Conservation (phyloP, 2,888 invertebrate genomes). For the Synanthedon tipuliformis region DNA sequence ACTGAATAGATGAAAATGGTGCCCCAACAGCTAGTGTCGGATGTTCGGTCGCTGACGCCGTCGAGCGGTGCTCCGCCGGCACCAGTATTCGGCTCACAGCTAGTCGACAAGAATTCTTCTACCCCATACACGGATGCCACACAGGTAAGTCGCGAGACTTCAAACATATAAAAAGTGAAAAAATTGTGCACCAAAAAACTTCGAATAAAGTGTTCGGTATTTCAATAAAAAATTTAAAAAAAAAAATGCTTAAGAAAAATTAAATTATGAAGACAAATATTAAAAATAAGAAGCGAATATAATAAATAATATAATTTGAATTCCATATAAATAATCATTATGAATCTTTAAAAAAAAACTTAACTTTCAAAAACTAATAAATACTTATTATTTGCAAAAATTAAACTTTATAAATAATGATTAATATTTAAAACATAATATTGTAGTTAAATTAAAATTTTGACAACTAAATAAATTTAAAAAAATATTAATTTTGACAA, state of each 20-base stretch:
- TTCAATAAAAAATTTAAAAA: background rate
- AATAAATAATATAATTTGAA: too few relatives aligned
- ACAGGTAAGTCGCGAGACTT: conserved; percentile 76
- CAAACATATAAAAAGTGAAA: conserved; percentile 5
- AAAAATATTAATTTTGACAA: too few relatives aligned
- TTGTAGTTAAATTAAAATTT: too few relatives aligned
- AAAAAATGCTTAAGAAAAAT: conserved; percentile 3
- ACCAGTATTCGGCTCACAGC: conserved; percentile 89
- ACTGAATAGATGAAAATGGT: conserved; percentile 73
- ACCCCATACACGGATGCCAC: conserved; percentile 99
- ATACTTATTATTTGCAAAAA: too few relatives aligned
- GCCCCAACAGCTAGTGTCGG: conserved; percentile 75
- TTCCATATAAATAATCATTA: too few relatives aligned
- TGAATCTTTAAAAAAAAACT: too few relatives aligned
- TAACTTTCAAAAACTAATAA: too few relatives aligned
- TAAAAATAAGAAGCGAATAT: too few relatives aligned
- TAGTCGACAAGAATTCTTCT: conserved; percentile 88
- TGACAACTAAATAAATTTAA: too few relatives aligned
- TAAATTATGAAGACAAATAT: background rate
- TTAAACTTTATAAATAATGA: too few relatives aligned
- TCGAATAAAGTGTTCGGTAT: background rate
- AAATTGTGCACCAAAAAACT: background rate
- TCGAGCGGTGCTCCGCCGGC: conserved; percentile 76
- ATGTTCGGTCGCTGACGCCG: conserved; percentile 70
- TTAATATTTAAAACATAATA: too few relatives aligned